Evolutionary conservation across 2,888 invertebrate genomes (phyloP).

Genomic region (Erebia aethiops): DNA sequence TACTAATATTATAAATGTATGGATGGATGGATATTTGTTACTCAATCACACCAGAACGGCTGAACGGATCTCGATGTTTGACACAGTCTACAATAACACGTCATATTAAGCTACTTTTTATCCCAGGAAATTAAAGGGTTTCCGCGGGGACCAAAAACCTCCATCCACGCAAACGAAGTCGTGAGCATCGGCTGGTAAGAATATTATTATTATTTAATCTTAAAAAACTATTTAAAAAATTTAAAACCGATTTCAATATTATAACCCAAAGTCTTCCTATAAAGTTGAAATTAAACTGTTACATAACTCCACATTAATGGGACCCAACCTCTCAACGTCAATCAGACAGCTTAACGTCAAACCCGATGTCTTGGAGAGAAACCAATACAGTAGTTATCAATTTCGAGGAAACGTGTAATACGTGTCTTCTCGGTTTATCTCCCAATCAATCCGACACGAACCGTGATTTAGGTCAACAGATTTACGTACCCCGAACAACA

Average conservation of each 20-base stretch:
- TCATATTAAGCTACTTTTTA: no score
- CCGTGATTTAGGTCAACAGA: conserved; percentile 41
- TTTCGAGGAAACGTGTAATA: conserved; percentile 32
- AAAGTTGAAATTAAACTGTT: neutral
- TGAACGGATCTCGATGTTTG: no score
- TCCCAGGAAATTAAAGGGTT: no score
- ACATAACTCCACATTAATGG: neutral
- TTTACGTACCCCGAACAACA: conserved; percentile 32
- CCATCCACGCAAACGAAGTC: no score
- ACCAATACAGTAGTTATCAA: conserved; percentile 31
- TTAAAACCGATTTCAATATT: neutral
- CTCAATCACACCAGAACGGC: no score
- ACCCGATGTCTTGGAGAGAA: conserved; percentile 14
- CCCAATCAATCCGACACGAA: conserved; percentile 41
- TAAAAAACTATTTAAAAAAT: neutral
- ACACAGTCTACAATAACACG: no score
- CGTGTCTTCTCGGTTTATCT: conserved; percentile 39
- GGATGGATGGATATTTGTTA: no score
- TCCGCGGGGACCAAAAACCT: no score
- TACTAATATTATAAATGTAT: no score
- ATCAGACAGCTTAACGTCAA: conserved; percentile 9
- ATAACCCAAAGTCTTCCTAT: neutral
- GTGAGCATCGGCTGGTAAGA: no score
- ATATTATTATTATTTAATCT: no score
- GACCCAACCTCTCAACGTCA: neutral